Conservation (phyloP, 2,113 vertebrate genomes). For the Grammomys surdaster region DNA sequence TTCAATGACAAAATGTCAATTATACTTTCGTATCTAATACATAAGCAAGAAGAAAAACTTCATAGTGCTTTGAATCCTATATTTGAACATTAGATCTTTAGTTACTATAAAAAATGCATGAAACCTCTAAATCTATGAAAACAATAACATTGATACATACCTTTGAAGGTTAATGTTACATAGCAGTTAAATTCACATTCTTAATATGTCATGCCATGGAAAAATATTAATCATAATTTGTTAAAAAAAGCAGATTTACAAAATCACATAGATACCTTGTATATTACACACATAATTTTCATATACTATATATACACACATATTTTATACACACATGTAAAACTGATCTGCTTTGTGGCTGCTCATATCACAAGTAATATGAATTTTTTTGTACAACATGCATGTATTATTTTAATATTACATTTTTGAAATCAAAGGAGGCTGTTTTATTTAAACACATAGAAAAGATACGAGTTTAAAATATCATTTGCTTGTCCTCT, state of each 20-base stretch:
- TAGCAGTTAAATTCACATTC: background rate
- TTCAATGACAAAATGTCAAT: slow-evolving; percentile 40
- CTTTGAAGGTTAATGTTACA: background rate
- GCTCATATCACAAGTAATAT: background rate
- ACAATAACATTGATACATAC: background rate
- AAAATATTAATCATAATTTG: slow-evolving; percentile 18
- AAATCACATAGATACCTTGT: background rate
- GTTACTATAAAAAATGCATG: background rate
- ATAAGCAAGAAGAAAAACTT: slow-evolving; percentile 18
- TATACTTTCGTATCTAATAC: background rate
- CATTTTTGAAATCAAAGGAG: slow-evolving; percentile 30
- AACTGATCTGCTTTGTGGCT: background rate
- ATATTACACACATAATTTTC: background rate
- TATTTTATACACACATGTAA: background rate
- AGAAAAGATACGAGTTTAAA: background rate
- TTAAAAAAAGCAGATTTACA: background rate
- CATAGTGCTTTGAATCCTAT: background rate
- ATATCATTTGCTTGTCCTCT: background rate
- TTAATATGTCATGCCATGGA: slow-evolving; percentile 17
- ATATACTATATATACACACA: background rate
- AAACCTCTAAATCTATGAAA: slow-evolving; percentile 7
- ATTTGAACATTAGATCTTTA: background rate
- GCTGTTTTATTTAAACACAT: background rate
- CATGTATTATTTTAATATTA: slow-evolving; percentile 12
- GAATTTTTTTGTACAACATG: background rate